A percentile compares a stretch with the other conserved stretches of the same genome.
Evolutionary conservation across 2,888 invertebrate genomes (phyloP).

Genomic region (Bugulina stolonifera): DNA sequence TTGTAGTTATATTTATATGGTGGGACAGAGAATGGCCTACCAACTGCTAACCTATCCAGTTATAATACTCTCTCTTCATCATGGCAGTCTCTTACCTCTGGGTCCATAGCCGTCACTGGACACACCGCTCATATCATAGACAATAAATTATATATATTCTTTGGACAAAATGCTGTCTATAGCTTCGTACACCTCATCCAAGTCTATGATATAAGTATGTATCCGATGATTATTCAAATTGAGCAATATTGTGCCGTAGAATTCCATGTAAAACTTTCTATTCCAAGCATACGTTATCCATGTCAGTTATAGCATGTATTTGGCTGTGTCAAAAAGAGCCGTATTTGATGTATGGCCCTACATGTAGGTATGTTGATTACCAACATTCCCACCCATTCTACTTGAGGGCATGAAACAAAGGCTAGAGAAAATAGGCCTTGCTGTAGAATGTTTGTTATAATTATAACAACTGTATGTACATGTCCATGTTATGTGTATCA

Average conservation of each 20-base stretch:
- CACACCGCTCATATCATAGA: conserved; percentile 85
- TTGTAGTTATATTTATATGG: conserved; percentile 19
- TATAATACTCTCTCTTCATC: background rate
- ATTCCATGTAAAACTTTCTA: too few species aligned
- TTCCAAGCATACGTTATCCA: too few species aligned
- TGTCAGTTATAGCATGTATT: too few species aligned
- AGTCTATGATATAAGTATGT: conserved; percentile 54
- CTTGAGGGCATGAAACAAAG: background rate
- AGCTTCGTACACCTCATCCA: conserved; percentile 92
- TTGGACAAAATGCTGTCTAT: conserved; percentile 89
- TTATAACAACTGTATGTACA: too few species aligned
- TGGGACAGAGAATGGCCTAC: background rate
- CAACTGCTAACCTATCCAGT: background rate
- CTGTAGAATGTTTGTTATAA: too few species aligned
- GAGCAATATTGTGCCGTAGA: too few species aligned
- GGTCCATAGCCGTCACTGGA: conserved; percentile 66
- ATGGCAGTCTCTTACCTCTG: background rate
- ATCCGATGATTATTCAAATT: too few species aligned
- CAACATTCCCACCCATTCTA: too few species aligned
- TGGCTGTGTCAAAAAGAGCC: too few species aligned
- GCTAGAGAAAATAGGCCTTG: background rate
- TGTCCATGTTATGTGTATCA: too few species aligned
- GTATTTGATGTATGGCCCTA: too few species aligned
- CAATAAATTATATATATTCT: conserved; percentile 83
- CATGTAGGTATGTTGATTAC: too few species aligned